phyloP scores from a whole-genome alignment of 2,888 invertebrate species.

The Andrena fulva region DNA sequence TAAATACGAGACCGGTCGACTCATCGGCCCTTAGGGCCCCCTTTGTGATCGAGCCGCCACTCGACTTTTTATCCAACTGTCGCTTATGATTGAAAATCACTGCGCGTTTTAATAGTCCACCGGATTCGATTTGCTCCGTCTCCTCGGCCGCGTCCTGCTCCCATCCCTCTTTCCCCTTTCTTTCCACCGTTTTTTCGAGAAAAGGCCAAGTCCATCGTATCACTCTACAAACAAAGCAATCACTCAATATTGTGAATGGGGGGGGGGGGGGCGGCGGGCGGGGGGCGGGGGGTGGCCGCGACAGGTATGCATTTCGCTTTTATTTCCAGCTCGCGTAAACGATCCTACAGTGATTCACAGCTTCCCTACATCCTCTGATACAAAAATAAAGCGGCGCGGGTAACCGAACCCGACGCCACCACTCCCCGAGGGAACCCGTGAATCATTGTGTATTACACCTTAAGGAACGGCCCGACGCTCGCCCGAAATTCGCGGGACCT shows the following conservation, averaged over 20 bases:
- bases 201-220: background rate
- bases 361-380: no score
- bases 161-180: background rate
- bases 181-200: slow-evolving; percentile 1
- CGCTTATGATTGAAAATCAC: slow-evolving; percentile 84
- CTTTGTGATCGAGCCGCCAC: slow-evolving; percentile 82
- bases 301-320: no score
- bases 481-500: background rate
- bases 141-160: background rate
- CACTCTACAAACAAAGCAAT: background rate
- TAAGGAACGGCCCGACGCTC: no score
- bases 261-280: no score
- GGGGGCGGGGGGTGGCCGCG: no score
- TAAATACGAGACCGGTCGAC: slow-evolving; percentile 81
- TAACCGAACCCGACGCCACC: no score
- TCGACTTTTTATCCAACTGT: slow-evolving; percentile 83
- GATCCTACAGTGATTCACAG: no score
- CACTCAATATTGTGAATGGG: no score
- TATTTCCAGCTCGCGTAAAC: no score
- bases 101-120: slow-evolving; percentile 79
- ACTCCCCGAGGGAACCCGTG: no score
- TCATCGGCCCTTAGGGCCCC: slow-evolving; percentile 79
- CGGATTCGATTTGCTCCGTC: slow-evolving; percentile 69
- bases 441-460: no score
- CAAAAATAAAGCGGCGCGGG: no score